Evolutionary conservation across 2,888 invertebrate species (phyloP).

Genomic region (Fragum whitleyi): DNA sequence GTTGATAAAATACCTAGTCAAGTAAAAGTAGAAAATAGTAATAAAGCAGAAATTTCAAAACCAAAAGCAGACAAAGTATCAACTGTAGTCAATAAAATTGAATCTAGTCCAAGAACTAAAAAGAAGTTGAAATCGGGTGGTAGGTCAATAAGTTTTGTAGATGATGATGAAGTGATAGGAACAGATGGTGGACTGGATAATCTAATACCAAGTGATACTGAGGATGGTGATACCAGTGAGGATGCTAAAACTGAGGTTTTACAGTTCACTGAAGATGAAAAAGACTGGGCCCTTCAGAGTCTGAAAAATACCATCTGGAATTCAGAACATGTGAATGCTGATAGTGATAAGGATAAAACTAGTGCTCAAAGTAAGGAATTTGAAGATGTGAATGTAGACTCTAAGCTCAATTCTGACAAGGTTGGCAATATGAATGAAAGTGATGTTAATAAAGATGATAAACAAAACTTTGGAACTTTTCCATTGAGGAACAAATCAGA

Average conservation of each 20-base stretch:
- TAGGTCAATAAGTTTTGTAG: slow-evolving; percentile 65
- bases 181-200: slow-evolving; percentile 79
- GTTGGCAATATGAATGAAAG: slow-evolving; percentile 73
- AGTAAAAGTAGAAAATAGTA: slow-evolving; percentile 9
- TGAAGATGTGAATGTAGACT: slow-evolving; percentile 75
- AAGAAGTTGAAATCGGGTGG: slow-evolving; percentile 53
- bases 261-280: slow-evolving; percentile 77
- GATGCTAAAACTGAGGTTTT: slow-evolving; percentile 61
- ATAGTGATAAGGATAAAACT: slow-evolving; percentile 68
- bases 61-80: slow-evolving; percentile 20
- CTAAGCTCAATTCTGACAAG: slow-evolving; percentile 70
- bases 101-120: slow-evolving; percentile 44
- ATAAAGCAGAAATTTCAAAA: slow-evolving; percentile 23
- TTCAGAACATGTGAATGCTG: slow-evolving; percentile 72
- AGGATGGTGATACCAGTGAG: slow-evolving; percentile 32
- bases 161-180: slow-evolving; percentile 73
- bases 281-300: slow-evolving; percentile 77
- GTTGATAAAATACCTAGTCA: slow-evolving; percentile 23
- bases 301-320: slow-evolving; percentile 81
- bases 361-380: slow-evolving; percentile 73
- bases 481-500: slow-evolving; percentile 71
- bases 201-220: slow-evolving; percentile 67
- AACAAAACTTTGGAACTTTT: slow-evolving; percentile 75
- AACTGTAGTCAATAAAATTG: slow-evolving; percentile 11
- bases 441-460: slow-evolving; percentile 61